Conservation (phyloP, 2,113 vertebrate species). For the Pachyramphus minor region DNA sequence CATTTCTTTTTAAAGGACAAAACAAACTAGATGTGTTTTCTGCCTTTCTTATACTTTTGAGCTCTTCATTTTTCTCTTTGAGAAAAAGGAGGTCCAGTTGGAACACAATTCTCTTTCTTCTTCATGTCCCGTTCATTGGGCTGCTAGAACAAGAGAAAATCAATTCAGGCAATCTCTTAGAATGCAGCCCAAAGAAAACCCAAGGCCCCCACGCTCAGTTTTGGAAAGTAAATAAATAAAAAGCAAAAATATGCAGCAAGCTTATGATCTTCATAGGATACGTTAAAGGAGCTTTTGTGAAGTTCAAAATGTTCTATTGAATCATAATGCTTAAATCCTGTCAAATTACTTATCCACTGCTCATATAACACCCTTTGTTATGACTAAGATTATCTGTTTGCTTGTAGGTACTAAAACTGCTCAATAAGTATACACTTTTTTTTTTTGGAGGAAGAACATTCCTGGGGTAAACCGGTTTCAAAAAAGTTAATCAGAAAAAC, state of each 20-base stretch:
- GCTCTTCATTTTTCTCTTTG: not conserved
- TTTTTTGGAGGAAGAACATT: not conserved
- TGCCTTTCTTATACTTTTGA: not conserved
- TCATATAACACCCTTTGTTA: not conserved
- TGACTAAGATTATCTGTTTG: not conserved
- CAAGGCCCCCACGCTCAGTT: not conserved
- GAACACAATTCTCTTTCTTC: not conserved
- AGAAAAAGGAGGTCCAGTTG: not conserved
- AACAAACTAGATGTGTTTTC: not conserved
- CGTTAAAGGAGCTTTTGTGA: not conserved
- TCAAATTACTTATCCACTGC: not conserved
- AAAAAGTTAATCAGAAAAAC: not conserved
- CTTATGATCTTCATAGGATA: not conserved
- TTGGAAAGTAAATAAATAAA: slow-evolving; percentile 40
- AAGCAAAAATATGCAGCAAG: not conserved
- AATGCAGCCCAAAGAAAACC: slow-evolving; percentile 40
- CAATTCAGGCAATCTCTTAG: not conserved
- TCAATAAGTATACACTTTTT: not conserved
- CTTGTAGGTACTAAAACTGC: not conserved
- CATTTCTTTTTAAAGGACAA: not conserved
- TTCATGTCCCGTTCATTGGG: not conserved
- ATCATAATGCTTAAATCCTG: not conserved
- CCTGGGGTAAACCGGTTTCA: not conserved
- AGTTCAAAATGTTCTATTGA: not conserved
- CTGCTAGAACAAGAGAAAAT: not conserved